Conservation (phyloP, 2,797 vertebrate species). For the Myotis daubentonii region DNA sequence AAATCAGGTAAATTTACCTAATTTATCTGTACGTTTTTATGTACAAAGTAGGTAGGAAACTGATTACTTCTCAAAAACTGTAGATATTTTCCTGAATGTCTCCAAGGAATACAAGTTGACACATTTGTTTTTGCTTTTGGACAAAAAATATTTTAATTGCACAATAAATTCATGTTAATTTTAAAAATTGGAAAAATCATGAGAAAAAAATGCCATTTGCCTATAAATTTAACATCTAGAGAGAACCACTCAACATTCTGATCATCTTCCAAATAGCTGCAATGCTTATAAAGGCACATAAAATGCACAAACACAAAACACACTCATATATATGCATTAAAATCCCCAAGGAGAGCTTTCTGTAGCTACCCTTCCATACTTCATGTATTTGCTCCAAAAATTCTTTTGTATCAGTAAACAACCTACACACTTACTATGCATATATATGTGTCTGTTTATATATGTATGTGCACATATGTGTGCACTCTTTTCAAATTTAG, state of each 20-base stretch:
- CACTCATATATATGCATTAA: neutral
- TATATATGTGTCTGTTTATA: neutral
- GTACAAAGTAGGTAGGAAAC: neutral
- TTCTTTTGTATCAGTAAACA: neutral
- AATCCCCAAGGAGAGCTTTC: neutral
- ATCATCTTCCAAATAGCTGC: neutral
- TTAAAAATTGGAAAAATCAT: slow-evolving; percentile 32
- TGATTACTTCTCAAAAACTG: neutral
- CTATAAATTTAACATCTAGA: neutral
- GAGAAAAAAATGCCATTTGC: neutral
- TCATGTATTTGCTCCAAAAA: neutral
- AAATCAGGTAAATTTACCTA: slow-evolving; percentile 39
- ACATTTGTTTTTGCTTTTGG: neutral
- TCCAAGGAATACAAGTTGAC: neutral
- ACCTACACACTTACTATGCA: neutral
- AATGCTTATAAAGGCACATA: neutral
- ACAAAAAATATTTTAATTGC: slow-evolving; percentile 1
- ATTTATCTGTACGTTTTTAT: slow-evolving; percentile 20
- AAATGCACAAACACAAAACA: neutral
- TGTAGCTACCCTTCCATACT: neutral
- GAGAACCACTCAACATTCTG: neutral
- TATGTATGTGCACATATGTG: neutral
- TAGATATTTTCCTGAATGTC: neutral
- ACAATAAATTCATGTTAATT: slow-evolving; percentile 13
- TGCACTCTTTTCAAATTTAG: neutral